Evolutionary conservation across 2,888 invertebrate genomes (phyloP), one percentile per base, ranked within the genome.

Genomic region (Cactoblastis cactorum): DNA sequence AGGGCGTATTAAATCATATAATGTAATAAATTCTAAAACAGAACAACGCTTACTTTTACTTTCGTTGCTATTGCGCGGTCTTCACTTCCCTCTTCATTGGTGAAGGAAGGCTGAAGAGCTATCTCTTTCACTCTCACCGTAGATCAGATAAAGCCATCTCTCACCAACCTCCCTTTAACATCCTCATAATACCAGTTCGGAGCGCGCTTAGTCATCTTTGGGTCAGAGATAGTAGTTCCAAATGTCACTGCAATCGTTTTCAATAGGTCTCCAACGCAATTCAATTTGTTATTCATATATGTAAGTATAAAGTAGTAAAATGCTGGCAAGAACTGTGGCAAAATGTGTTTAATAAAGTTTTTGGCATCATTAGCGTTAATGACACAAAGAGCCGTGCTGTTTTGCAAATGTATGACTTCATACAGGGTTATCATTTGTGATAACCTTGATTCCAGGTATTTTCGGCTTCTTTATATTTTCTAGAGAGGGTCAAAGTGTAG

Each of bases 1-100:
- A 57, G 66, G 59, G 62, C 65, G 59, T 63, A 67, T 70, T 66
- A 62, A 69, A 74, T 74, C 70, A 68, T 65, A 60, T 66, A 59
- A 59, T 59, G 65, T 67, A 65, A 67, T 68, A 71, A 72, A 69
- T 65, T 65, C 65, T 71, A 67, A 72, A 63, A 69, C 72, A 71
- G 67, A 74, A 74, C 70, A 73, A 70, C 76, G 71, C 74, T 79
- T 67, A 84, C 85, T 85, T 85, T 85, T 85, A 84, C 85, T 85
- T 84, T 85, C 80, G 67, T 71, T 73, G 71, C 69, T 71, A 69
- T 64, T 70, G 67, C 73, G 69, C 63, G 58, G 72, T 69, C 74
- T 72, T 77, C 74, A 76, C 77, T 80, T 78, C 80, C 80, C 73
- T 75, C 75, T 71, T 62, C 47, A 60, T 66, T 67, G 70, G 69